Base-by-base conservation (phyloP, 2,888 invertebrate species). In the Tanytarsus gracilentus region DNA sequence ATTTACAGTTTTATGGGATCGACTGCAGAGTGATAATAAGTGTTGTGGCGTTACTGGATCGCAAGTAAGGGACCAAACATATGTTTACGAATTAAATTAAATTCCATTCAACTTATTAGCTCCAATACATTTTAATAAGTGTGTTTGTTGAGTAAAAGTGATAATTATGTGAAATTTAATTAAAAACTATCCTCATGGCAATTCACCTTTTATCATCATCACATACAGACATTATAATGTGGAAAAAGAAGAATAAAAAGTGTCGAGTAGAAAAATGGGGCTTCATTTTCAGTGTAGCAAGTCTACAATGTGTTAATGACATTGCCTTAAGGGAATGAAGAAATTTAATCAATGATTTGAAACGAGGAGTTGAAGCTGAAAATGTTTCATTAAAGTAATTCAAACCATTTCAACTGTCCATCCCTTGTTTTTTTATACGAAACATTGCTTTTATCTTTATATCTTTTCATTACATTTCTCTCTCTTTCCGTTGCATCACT, bases 31-130 rank as follows among this genome's bases (percentile, higher is more conserved):
- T 61, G 86, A 86, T 66, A 81, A 82, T 66, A 78, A 80, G 63
- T 91, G 91, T 70, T 91, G 91, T 73, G 90, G 90, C 0, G 85
- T 88, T 4, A 80, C 81, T 44, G 83, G 84, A 4, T 82, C 66
- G 64, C 62, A 65, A 65, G 65, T 66, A 63, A 63, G 49, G 61
- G 3, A 27, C n/a, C 7, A 4, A 39, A 29, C 21, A 16, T 26
- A 14, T 58, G 27, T 16, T 21, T 39, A 36, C 55, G 16, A 33
- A 55, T 55, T 55, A 25, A 40, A 55, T 55, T 55, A 55, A 16
- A 18, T n/a, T 39, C 40, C 21, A 23, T 55, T 14, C 18, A 40
- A 33, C 14, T 14, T 8, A 53, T 30, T 14, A 25, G 26, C 25
- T 33, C 40, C 40, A 7, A 18, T 5, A 26, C 21, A 23, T 49